A percentile compares a stretch with the other conserved stretches of the same genome.
Conservation (phyloP, 2,797 vertebrate genomes). For the Momotus momota region DNA sequence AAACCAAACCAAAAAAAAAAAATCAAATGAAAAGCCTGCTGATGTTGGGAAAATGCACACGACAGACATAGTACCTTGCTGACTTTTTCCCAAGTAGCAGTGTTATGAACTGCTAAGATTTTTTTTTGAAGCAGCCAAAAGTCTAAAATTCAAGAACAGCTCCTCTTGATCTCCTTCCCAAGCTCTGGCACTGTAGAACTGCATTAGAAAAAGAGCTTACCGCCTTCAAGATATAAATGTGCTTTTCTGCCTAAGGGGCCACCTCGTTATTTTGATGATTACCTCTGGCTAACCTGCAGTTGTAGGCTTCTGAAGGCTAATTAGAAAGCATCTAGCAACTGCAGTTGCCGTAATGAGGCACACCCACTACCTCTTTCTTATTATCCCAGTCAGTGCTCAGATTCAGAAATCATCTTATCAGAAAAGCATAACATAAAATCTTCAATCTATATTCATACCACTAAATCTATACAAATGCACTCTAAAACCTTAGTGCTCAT, state of each 20-base stretch:
- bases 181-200: not conserved
- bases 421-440: constrained; percentile 47
- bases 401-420: constrained; percentile 62
- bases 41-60: not conserved
- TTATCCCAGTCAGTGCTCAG: constrained; percentile 40
- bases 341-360: constrained; percentile 19
- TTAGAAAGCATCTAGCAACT: constrained; percentile 80
- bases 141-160: not conserved
- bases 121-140: not conserved
- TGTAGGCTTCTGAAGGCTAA: constrained; percentile 79
- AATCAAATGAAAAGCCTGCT: not conserved
- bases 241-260: not conserved
- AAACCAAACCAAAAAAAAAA: not conserved
- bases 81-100: not conserved
- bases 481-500: constrained; percentile 18
- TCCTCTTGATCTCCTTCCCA: constrained; percentile 16
- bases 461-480: constrained; percentile 24
- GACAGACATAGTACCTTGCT: not conserved
- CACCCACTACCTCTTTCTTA: constrained; percentile 33
- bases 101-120: not conserved
- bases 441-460: constrained; percentile 7
- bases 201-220: not conserved
- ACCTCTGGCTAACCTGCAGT: constrained; percentile 5
- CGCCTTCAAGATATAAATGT: constrained; percentile 9
- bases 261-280: not conserved